Base-by-base conservation (phyloP, 2,888 invertebrate species). In the Drosophila falleni region DNA sequence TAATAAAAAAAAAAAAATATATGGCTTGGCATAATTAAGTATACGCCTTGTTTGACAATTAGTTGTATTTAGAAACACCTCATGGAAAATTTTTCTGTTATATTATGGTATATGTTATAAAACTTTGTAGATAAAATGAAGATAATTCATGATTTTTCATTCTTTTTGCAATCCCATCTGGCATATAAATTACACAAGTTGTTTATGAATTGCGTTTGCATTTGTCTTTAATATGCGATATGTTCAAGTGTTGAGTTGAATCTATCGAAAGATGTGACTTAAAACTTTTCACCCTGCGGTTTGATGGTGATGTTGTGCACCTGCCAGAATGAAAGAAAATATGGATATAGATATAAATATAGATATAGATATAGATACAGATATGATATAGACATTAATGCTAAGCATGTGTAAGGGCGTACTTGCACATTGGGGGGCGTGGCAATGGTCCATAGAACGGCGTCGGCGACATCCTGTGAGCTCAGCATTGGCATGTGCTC, bases 361-460 rank as follows among this genome's bases (percentile, higher is more conserved):
- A 19, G 19, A 19, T 19, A 19, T 19, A 19, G 19, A 19, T 19
- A 19, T 19, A 19, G 19, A 2, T 19, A 19, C 3, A 26, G 11
- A 31, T 49, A 31, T 11, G 31, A 47, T 29, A 16, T 29, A 19
- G 11, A 49, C 33, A 33, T 35, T 4, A 50, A 50, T 50, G 54
- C 29, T 16, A 31, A 19, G 16, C 31, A 55, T 13, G 41, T 41
- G 54, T 41, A 19, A 16, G 8, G 42, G 19, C 19, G 23, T 8
- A 91, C 92, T 80, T 92, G 92, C 2, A 92, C 91, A 69, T 91
- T 91, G 9, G 86, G 68, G 0, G 92, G 92, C 5, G 91, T 92
- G 3, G 87, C 80, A 42, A 92, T 81, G 5, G 89, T 81, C 87
- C 91, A 92, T 13, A 92, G 67, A 6, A 92, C 83, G 6, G 93